Conservation (phyloP, 2,113 vertebrate genomes). For the Lepus americanus region DNA sequence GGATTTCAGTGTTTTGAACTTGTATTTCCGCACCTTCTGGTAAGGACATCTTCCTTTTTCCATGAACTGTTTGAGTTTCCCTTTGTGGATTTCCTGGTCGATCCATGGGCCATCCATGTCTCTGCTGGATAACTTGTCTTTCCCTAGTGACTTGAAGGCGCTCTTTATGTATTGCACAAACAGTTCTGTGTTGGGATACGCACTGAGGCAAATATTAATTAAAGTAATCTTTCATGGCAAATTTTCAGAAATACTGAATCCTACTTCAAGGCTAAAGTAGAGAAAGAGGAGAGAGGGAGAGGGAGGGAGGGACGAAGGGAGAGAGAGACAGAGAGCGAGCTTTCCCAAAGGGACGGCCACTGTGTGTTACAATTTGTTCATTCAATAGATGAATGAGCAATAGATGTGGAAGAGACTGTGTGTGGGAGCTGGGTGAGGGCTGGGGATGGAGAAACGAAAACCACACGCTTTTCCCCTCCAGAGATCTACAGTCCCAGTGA, state of each 20-base stretch:
- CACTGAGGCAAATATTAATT: not conserved
- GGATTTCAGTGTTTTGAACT: not conserved
- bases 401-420: not conserved
- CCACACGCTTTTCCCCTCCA: not conserved
- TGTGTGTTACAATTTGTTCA: not conserved
- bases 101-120: not conserved
- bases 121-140: not conserved
- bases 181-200: not conserved
- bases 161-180: not conserved
- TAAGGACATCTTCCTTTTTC: not conserved
- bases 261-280: not conserved
- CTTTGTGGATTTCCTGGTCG: slow-evolving; percentile 16
- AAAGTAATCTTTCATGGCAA: not conserved
- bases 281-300: not conserved
- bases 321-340: not conserved
- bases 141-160: not conserved
- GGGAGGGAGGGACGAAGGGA: not conserved
- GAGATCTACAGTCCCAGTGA: not conserved
- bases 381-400: not conserved
- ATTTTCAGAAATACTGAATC: not conserved
- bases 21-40: not conserved
- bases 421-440: not conserved
- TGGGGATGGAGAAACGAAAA: not conserved
- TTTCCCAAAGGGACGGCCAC: not conserved
- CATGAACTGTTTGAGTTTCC: not conserved